A percentile compares a stretch with the other conserved stretches of the same genome.
Evolutionary conservation across 23 tunicate genomes (phyloP).

Genomic region (Trididemnum clinides): DNA sequence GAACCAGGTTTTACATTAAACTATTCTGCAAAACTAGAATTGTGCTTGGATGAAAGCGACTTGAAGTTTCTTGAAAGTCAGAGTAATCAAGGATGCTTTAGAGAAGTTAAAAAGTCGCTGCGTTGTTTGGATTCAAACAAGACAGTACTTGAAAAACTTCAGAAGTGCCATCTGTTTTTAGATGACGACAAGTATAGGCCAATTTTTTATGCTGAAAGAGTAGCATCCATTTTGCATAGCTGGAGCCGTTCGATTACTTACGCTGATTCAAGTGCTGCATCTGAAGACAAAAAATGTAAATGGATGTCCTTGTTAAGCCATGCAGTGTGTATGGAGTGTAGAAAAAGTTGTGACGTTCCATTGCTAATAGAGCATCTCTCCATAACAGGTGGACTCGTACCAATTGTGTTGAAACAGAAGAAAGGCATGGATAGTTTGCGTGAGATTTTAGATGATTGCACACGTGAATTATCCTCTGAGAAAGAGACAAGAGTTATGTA

Average conservation of each 20-base stretch:
- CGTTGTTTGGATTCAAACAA: background rate
- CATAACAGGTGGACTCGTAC: background rate
- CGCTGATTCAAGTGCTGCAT: background rate
- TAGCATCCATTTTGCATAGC: conserved; percentile 26
- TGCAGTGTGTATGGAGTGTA: background rate
- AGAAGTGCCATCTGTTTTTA: background rate
- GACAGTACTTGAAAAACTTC: background rate
- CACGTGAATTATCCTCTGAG: background rate
- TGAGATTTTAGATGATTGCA: background rate
- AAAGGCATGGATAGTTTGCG: background rate
- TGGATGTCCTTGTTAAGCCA: background rate
- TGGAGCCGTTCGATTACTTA: background rate
- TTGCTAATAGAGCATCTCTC: background rate
- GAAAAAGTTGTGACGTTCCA: background rate
- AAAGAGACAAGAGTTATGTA: background rate
- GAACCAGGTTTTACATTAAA: background rate
- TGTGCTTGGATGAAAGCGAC: conserved; percentile 4
- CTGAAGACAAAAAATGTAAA: background rate
- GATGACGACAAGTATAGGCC: background rate
- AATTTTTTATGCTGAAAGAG: conserved; percentile 19
- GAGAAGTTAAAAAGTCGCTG: background rate
- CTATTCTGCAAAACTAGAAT: background rate
- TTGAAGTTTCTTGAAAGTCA: conserved; percentile 10
- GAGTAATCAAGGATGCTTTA: background rate
- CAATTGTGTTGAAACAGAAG: background rate